These are phyloP conservation scores for Holotrichia oblita DNA, from an alignment of 1,140 invertebrate genomes.

Conservation along the genomic window DNA sequence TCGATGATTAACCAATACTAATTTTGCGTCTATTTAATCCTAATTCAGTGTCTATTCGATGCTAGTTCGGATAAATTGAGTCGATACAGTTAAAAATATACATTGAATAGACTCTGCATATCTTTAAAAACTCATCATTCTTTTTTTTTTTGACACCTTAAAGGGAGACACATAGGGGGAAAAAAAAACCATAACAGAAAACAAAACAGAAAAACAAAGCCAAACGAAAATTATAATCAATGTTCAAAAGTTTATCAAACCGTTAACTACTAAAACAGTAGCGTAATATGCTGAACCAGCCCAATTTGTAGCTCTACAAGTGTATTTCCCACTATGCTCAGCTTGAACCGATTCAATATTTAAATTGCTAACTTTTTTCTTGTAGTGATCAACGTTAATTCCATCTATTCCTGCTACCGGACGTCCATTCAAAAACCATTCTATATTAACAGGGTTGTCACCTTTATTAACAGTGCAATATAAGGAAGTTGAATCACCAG, in stretches of 20 bases:
- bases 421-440: conserved; percentile 66
- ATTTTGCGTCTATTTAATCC: no score
- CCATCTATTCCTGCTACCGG: conserved; percentile 50
- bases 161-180: no score
- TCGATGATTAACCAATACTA: no score
- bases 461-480: conserved; percentile 65
- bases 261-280: conserved; percentile 71
- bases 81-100: no score
- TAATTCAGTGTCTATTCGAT: no score
- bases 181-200: no score
- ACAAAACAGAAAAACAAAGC: no score
- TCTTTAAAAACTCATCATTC: no score
- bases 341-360: conserved; percentile 69
- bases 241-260: conserved; percentile 57
- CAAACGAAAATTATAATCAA: not conserved
- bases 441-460: conserved; percentile 63
- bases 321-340: conserved; percentile 71
- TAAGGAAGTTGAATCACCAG: conserved; percentile 64
- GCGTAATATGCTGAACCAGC: conserved; percentile 70
- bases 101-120: no score
- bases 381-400: conserved; percentile 51
- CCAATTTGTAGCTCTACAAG: conserved; percentile 69
- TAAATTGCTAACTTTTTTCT: conserved; percentile 58
- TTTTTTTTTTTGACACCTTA: no score
- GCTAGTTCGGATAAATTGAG: no score